Base-by-base conservation (phyloP, 1,140 invertebrate genomes). In the Procambarus virginalis region DNA sequence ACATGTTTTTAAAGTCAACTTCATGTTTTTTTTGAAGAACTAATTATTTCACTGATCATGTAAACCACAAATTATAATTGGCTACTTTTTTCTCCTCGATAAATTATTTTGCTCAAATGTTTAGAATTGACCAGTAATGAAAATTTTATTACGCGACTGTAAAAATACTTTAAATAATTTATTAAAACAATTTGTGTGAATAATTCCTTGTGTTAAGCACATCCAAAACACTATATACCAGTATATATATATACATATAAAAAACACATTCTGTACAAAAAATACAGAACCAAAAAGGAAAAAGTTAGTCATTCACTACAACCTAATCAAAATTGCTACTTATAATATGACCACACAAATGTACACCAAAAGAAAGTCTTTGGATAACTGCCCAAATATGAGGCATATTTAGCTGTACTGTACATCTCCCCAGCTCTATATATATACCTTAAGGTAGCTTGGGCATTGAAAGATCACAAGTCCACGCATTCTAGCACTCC, bases 311-410 rank as follows among this genome's bases (percentile, higher is more conserved):
- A 73, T 34, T 73, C 68, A 73, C 68, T 73, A 73, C 4, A 73
- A 73, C n/a, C 68, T 73, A 73, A 68, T 73, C 68, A 73, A 34
- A 73, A 73, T 73, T 73, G 20, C n/a, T 73, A 34, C 68, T 73
- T 34, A 73, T 73, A 73, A 34, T 20, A 80, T 17, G n/a, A 51
- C 58, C n/a, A 80, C 55, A 80, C 55, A 80, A 80, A 55, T 80
- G 78, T 80, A 80, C 78, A 80, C 78, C 78, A 80, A 46, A 80
- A 20, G n/a, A 80, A 80, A 55, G 78, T 80, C 49, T 80, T 73
- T 73, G 78, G 55, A 55, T 80, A 80, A 80, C 49, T 80, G 78
- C 78, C 78, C 20, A 20, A 34, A 51, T 49, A 55, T 58, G n/a
- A 80, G 49, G 68, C 68, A 22, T 68, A 68, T 73, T 73, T 73